Percentiles rank a stretch among this genome's conserved stretches.
phyloP scores from a whole-genome alignment of 2,113 vertebrate genomes.

The Elgaria multicarinata region DNA sequence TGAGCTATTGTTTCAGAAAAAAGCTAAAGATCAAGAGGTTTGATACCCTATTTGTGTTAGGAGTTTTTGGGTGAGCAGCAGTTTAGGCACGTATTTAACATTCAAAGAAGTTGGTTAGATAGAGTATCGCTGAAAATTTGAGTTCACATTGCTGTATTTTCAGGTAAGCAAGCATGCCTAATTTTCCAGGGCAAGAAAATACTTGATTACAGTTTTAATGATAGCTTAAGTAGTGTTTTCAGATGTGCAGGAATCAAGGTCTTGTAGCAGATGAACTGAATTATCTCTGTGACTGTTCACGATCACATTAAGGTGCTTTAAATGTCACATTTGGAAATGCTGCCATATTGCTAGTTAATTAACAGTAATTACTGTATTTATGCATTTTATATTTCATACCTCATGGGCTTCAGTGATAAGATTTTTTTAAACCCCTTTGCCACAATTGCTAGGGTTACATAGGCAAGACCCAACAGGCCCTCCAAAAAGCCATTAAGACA shows the following conservation, averaged over 20 bases:
- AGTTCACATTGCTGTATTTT: constrained; percentile 48
- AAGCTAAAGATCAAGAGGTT: background rate
- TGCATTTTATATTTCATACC: constrained; percentile 54
- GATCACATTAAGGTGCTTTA: constrained; percentile 73
- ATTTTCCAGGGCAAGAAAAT: constrained; percentile 70
- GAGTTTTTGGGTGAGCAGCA: background rate
- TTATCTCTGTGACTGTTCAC: constrained; percentile 76
- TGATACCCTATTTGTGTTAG: background rate
- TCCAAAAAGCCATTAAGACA: background rate
- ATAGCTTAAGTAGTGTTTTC: constrained; percentile 75
- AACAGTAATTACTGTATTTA: constrained; percentile 72
- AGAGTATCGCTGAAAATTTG: constrained; percentile 59
- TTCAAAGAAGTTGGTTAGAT: background rate
- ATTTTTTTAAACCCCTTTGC: constrained; percentile 37
- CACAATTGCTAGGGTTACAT: constrained; percentile 3
- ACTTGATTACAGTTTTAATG: constrained; percentile 77
- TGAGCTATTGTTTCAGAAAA: background rate
- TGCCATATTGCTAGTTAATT: constrained; percentile 70
- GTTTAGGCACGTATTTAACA: background rate
- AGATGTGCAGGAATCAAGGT: constrained; percentile 69
- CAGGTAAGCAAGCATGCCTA: constrained; percentile 64
- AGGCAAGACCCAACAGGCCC: background rate
- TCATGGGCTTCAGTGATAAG: constrained; percentile 10
- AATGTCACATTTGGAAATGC: constrained; percentile 75
- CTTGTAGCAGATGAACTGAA: constrained; percentile 73